Evolutionary conservation across 2,888 invertebrate genomes (phyloP), one percentile per base, ranked within the genome.

Genomic region (Scaptomyza parva): DNA sequence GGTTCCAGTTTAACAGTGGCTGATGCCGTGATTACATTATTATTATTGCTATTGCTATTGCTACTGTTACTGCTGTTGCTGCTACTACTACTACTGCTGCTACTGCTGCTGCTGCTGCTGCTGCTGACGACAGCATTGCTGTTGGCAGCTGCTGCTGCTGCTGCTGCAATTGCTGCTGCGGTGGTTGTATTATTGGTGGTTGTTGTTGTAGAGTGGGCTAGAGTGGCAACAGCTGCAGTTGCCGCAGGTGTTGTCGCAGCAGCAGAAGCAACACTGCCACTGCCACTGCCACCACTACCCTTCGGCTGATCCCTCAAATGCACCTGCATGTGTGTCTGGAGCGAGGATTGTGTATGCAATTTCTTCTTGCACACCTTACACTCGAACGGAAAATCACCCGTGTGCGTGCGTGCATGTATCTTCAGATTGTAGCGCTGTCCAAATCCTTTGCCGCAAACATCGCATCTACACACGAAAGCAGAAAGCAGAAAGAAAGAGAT

Each of bases 351-450:
- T 26, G 92, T 92, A 51, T 91, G 91, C 60, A 92, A 78, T 76
- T 91, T 91, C 76, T 91, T 91, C 60, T 90, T 90, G 68, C 91
- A 92, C 52, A 91, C 79, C 45, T 90, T 91, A 63, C 92, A 92
- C 80, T 91, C 91, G 41, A 90, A 91, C 33, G 91, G 92, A 70
- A 91, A 91, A 35, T 91, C 91, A 1, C 92, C 92, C 2, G 91
- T 91, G 65, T 92, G 92, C 17, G 91, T 90, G 50, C 92, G 90
- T 26, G 91, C 91, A 45, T 92, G 92, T 30, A 92, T 92, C 67
- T 91, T 92, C 1, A 92, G 75, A 80, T 92, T 92, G 45, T 92
- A 91, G 2, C 92, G 91, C 79, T 92, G 92, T 0, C 91, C 91
- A 53, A 92, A 92, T 24, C 91, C 91, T 73, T 91, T 92, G 66